A percentile compares a stretch with the other conserved stretches of the same genome.
Evolutionary conservation across 2,888 invertebrate species (phyloP).

Genomic region (Carabus problematicus): DNA sequence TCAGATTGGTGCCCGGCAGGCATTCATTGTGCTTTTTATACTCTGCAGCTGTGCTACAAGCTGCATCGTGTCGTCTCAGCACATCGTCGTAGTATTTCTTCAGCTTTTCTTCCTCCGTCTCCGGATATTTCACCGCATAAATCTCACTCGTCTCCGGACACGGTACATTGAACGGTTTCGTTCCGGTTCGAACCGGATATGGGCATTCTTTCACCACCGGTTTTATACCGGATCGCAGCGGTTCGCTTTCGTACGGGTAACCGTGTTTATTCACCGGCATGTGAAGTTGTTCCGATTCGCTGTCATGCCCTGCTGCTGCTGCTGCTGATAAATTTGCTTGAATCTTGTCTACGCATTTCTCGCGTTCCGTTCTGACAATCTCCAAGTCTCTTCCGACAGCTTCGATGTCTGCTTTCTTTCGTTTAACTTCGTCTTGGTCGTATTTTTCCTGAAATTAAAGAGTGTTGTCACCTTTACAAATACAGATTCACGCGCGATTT

Average conservation of each 20-base stretch:
- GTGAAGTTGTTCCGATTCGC: too few relatives aligned
- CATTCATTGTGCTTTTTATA: constrained; percentile 49
- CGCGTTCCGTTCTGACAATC: constrained; percentile 51
- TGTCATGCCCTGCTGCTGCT: constrained; percentile 47
- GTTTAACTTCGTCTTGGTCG: constrained; percentile 51
- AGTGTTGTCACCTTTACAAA: background rate
- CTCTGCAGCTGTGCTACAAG: constrained; percentile 52
- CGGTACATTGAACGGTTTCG: constrained; percentile 49
- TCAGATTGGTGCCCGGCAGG: constrained; percentile 28
- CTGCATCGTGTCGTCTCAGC: constrained; percentile 53
- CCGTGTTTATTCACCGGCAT: too few relatives aligned
- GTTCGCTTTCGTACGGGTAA: constrained; percentile 54
- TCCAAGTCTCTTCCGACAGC: constrained; percentile 50
- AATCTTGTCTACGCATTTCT: constrained; percentile 53
- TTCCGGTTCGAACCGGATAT: constrained; percentile 52
- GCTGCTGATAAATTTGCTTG: constrained; percentile 42
- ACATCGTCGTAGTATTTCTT: constrained; percentile 56
- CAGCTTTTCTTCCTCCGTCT: constrained; percentile 52
- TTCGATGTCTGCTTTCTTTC: constrained; percentile 53
- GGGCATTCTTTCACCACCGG: constrained; percentile 53
- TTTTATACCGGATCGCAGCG: constrained; percentile 54
- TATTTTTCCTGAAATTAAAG: too few relatives aligned
- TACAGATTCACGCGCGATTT: background rate
- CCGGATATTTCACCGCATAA: constrained; percentile 32
- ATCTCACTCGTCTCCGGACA: constrained; percentile 21